Conservation (phyloP, 1,140 invertebrate genomes). For the Bombus impatiens region DNA sequence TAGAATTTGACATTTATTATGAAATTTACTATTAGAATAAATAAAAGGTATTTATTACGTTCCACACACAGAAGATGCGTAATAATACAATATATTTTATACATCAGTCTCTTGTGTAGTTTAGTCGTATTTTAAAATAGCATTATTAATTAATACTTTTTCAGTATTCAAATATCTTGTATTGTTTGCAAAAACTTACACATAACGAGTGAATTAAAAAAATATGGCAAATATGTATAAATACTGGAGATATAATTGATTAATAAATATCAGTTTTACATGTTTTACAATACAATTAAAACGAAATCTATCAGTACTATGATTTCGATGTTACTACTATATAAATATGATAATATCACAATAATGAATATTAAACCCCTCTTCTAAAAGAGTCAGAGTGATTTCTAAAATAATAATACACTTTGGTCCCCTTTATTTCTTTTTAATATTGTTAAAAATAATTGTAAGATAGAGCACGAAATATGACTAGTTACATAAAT, state of each 20-base stretch:
- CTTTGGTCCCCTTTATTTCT: constrained; percentile 24
- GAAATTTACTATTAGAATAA: constrained; percentile 19
- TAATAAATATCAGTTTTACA: constrained; percentile 3
- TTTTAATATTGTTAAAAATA: not conserved
- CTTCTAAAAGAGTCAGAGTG: not conserved
- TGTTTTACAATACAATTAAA: not conserved
- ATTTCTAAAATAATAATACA: constrained; percentile 15
- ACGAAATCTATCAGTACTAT: constrained; percentile 1
- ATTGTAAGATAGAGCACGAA: not conserved
- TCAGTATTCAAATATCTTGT: constrained; percentile 15
- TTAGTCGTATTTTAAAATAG: not conserved
- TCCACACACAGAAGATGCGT: not conserved
- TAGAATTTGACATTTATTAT: not conserved
- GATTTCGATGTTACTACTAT: not conserved
- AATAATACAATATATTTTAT: constrained; percentile 19
- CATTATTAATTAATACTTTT: constrained; percentile 38
- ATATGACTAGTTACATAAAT: constrained; percentile 22
- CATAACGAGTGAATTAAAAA: not conserved
- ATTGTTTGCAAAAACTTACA: not conserved
- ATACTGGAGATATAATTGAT: constrained; percentile 30
- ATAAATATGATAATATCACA: constrained; percentile 31
- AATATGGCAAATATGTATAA: not conserved
- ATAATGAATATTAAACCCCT: not conserved
- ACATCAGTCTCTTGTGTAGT: constrained; percentile 30
- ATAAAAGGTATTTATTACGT: not conserved